These are phyloP conservation scores for Thalassoma bifasciatum DNA, from an alignment of 2,113 vertebrate genomes.

Conservation along the genomic window DNA sequence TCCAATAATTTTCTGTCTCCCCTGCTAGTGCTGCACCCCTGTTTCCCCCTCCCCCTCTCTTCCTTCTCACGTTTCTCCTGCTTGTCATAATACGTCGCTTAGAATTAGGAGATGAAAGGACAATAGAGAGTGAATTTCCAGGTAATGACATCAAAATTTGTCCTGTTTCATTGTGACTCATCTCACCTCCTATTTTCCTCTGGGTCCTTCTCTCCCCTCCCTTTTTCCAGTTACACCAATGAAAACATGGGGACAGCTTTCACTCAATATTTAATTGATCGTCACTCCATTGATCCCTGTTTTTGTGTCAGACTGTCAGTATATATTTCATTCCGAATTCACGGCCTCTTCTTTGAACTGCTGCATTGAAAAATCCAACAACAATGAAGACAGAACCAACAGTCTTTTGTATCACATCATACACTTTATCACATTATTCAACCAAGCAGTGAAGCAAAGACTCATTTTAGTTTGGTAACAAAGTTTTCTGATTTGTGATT, in stretches of 20 bases:
- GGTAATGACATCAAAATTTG: background rate
- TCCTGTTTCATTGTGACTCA: background rate
- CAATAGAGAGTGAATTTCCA: background rate
- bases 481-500: background rate
- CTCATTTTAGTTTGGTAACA: slow-evolving; percentile 12
- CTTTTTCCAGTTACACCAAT: slow-evolving; percentile 21
- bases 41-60: background rate
- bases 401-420: background rate
- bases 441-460: background rate
- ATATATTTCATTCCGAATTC: slow-evolving; percentile 36
- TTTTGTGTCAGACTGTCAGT: slow-evolving; percentile 24
- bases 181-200: background rate
- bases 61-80: too few species aligned
- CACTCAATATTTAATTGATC: slow-evolving; percentile 47
- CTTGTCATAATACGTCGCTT: background rate
- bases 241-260: slow-evolving; percentile 43
- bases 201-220: too few species aligned
- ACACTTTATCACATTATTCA: background rate
- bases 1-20: background rate
- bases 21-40: background rate
- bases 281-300: slow-evolving; percentile 40
- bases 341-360: background rate
- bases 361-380: background rate
- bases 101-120: background rate
- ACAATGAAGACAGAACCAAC: background rate